These are phyloP conservation scores for Mamestra configurata DNA, from an alignment of 1,140 invertebrate species.

Conservation along the genomic window DNA sequence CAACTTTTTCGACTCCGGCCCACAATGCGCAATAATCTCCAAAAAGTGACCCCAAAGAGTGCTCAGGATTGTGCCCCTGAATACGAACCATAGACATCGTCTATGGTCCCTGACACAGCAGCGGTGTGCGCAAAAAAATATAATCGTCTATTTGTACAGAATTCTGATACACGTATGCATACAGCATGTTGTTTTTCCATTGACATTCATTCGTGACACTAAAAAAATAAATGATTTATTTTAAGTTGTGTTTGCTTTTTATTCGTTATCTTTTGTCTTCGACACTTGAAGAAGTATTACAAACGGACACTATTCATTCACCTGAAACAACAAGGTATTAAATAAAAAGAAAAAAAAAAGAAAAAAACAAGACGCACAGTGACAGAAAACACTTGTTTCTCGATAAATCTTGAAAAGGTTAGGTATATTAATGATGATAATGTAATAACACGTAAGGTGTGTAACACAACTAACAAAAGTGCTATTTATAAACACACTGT, in stretches of 20 bases:
- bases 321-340: no score
- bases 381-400: neutral
- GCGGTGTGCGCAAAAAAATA: constrained; percentile 70
- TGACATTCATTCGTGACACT: no score
- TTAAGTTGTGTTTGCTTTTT: neutral
- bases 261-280: neutral
- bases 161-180: constrained; percentile 63
- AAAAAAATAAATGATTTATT: neutral
- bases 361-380: no score
- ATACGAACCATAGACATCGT: constrained; percentile 29
- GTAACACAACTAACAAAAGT: constrained; percentile 11
- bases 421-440: neutral
- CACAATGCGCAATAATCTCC: constrained; percentile 84
- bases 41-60: constrained; percentile 87
- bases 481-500: constrained; percentile 27
- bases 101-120: constrained; percentile 32
- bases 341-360: neutral
- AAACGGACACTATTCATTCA: no score
- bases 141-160: constrained; percentile 73
- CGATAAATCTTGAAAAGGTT: neutral
- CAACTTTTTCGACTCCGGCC: constrained; percentile 75
- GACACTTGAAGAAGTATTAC: no score
- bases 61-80: constrained; percentile 68
- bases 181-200: constrained; percentile 62
- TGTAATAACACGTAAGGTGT: neutral